Evolutionary conservation across 2,888 invertebrate genomes (phyloP), one percentile per base, ranked within the genome.

Genomic region (Tortrix viridana): DNA sequence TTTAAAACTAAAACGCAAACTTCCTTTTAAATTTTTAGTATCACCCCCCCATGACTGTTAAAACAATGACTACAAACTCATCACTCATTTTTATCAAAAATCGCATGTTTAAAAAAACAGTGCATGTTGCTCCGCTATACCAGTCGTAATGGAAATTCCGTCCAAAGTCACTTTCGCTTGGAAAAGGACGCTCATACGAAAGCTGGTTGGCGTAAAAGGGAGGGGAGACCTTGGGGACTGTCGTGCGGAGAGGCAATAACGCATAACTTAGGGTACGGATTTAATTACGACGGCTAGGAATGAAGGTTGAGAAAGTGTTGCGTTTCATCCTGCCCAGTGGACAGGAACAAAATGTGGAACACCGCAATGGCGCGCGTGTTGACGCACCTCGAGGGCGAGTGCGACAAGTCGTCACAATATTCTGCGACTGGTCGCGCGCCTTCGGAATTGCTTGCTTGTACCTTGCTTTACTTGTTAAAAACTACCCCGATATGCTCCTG

Each of bases 221-320:
- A 62, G 20, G 54, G 6, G 46, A 3, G 16, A 52, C 41, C 57
- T 49, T 54, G 55, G 65, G 65, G 63, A 58, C 44, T 69, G 69
- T 59, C 72, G 72, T 72, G 72, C 69, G 65, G 67, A 68, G 65
- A 55, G 50, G 53, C 69, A 58, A 69, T 72, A 72, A 72, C 66
- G 65, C 59, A 65, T 67, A 68, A 69, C 66, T 66, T 65, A 65
- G 64, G 63, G 65, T 56, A 62, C 57, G 63, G 61, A 69, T 72
- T 72, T 70, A 71, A 70, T 71, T 69, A 67, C 64, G 53, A 46
- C 47, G 59, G 44, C 50, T 52, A 22, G 55, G 52, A 55, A 55
- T 44, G 52, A 61, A 62, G 61, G 61, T 65, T 52, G 46, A 57
- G 60, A 61, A 53, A 61, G 65, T 65, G 61, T 65, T 61, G 26